phyloP scores from a whole-genome alignment of 1,140 invertebrate genomes.

The Procambarus clarkii region DNA sequence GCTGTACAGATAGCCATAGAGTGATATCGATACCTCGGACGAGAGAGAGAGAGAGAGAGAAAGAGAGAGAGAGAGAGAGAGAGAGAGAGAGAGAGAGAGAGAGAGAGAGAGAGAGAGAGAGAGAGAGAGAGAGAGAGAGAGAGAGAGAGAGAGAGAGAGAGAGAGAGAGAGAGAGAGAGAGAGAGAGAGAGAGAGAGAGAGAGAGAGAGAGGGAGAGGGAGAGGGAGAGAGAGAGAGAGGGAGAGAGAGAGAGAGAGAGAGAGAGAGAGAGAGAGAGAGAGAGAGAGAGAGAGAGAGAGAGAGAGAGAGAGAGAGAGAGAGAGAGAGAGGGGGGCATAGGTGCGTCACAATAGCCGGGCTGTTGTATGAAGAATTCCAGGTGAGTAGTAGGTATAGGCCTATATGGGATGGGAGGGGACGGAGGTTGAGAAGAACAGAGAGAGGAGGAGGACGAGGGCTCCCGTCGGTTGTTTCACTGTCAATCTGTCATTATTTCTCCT shows the following conservation, averaged over 20 bases:
- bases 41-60: too few relatives aligned
- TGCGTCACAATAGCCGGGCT: too few relatives aligned
- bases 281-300: neutral
- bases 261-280: neutral
- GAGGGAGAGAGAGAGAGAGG: neutral
- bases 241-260: neutral
- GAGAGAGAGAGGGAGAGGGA: neutral
- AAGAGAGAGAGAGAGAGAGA: neutral
- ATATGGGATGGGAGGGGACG: too few relatives aligned
- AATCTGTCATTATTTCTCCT: too few relatives aligned
- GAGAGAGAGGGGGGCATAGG: neutral
- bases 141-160: neutral
- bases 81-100: constrained; percentile 45
- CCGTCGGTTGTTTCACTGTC: too few relatives aligned
- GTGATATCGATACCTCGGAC: too few relatives aligned
- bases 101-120: neutral
- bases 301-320: neutral
- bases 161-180: neutral
- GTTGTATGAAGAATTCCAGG: too few relatives aligned
- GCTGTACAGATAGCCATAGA: too few relatives aligned
- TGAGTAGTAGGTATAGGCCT: too few relatives aligned
- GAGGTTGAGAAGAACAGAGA: too few relatives aligned
- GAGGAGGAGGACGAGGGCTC: too few relatives aligned
- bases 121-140: neutral
- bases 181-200: neutral